These are phyloP conservation scores for Mus spretus DNA, from an alignment of 2,797 vertebrate species.

Conservation along the genomic window DNA sequence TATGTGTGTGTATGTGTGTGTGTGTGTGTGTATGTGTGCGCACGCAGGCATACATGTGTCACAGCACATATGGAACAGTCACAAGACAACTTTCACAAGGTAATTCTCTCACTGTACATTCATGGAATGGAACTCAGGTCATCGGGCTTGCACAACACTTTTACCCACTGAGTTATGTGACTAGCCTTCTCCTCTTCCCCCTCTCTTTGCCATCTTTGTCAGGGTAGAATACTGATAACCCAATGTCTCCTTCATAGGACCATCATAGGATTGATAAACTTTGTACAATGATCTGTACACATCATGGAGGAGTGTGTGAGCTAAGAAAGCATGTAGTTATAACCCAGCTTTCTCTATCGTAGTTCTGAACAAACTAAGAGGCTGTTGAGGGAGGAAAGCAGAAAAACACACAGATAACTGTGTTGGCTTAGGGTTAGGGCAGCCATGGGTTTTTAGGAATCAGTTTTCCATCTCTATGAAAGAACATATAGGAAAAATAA, in stretches of 20 bases:
- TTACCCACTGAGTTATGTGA: neutral
- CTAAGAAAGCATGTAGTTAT: neutral
- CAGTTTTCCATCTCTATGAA: neutral
- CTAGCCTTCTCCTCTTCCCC: neutral
- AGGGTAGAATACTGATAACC: neutral
- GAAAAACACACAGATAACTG: neutral
- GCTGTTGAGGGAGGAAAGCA: neutral
- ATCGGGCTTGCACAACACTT: neutral
- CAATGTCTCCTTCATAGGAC: neutral
- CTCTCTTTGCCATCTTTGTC: neutral
- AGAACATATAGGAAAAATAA: neutral
- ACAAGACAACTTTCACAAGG: neutral
- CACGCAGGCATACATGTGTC: neutral
- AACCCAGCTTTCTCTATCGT: neutral
- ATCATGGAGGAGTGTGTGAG: neutral
- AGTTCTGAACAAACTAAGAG: slow-evolving; percentile 1
- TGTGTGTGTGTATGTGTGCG: too few relatives aligned
- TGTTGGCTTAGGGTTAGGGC: neutral
- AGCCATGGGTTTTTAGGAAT: neutral
- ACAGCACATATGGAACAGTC: neutral
- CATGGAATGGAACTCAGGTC: too few relatives aligned
- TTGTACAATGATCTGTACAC: neutral
- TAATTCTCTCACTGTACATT: neutral
- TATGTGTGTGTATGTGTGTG: neutral
- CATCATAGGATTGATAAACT: neutral